Percentiles rank a stretch among this genome's conserved stretches.
These are phyloP conservation scores for Horisme vitalbata DNA, from an alignment of 2,888 invertebrate species.

Conservation along the genomic window DNA sequence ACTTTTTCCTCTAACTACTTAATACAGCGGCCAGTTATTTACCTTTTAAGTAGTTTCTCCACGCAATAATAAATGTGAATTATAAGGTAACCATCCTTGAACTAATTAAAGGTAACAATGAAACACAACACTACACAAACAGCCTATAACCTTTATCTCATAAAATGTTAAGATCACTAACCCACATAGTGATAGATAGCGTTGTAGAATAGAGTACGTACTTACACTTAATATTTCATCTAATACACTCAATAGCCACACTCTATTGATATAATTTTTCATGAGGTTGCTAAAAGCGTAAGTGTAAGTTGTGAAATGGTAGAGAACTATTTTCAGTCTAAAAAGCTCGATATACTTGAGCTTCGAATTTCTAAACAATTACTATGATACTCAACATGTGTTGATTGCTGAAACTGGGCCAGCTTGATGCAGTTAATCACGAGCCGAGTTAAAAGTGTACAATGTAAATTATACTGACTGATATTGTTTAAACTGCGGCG, in stretches of 20 bases:
- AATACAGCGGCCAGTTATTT: constrained; percentile 4
- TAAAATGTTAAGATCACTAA: no score
- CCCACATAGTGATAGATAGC: no score
- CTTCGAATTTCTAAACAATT: constrained; percentile 32
- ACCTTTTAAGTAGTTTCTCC: constrained; percentile 18
- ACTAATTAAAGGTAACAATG: constrained; percentile 26
- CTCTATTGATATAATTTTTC: no score
- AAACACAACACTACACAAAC: not conserved
- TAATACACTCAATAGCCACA: no score
- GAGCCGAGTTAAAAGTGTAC: constrained; percentile 62
- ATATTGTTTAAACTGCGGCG: constrained; percentile 29
- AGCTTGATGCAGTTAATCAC: constrained; percentile 63
- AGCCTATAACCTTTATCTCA: no score
- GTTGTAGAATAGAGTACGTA: no score
- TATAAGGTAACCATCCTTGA: constrained; percentile 39
- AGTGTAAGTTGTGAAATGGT: not conserved
- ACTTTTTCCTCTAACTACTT: not conserved
- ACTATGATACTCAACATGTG: constrained; percentile 58
- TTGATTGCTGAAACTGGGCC: constrained; percentile 57
- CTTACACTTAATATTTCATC: no score
- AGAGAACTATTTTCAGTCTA: constrained; percentile 34
- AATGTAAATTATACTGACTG: constrained; percentile 42
- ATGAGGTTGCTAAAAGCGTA: no score
- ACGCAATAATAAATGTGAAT: constrained; percentile 26
- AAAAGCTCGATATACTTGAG: constrained; percentile 29